phyloP scores from a whole-genome alignment of 2,797 vertebrate genomes.

The Hozukius guyotensis region DNA sequence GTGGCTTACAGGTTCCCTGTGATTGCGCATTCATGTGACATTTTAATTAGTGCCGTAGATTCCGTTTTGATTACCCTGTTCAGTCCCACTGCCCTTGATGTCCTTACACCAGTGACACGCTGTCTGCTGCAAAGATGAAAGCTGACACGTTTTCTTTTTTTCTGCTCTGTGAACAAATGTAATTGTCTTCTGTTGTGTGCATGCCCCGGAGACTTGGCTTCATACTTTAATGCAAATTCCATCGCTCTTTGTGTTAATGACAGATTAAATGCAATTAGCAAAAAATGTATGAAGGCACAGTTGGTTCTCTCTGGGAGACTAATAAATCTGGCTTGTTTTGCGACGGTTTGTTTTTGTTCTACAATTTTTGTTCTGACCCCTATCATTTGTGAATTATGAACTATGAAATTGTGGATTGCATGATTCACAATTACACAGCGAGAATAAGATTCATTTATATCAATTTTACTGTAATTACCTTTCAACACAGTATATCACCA shows the following conservation, averaged over 20 bases:
- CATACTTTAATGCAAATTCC: slow-evolving; percentile 73
- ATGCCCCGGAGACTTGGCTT: slow-evolving; percentile 64
- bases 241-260: slow-evolving; percentile 76
- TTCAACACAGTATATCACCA: not conserved
- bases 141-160: slow-evolving; percentile 31
- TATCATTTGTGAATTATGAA: not conserved
- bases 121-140: slow-evolving; percentile 74
- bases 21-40: slow-evolving; percentile 70
- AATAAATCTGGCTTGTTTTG: slow-evolving; percentile 43
- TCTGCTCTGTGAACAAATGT: slow-evolving; percentile 66
- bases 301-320: slow-evolving; percentile 50
- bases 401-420: not conserved
- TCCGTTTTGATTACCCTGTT: slow-evolving; percentile 72
- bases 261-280: slow-evolving; percentile 77
- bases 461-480: not conserved
- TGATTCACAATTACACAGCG: not conserved
- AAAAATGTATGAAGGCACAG: slow-evolving; percentile 51
- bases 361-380: slow-evolving; percentile 8
- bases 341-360: slow-evolving; percentile 12
- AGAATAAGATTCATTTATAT: not conserved
- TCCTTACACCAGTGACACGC: slow-evolving; percentile 73
- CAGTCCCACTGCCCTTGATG: slow-evolving; percentile 69
- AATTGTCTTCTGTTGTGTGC: slow-evolving; percentile 78
- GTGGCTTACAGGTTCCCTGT: slow-evolving; percentile 54
- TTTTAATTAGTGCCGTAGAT: slow-evolving; percentile 78